These are phyloP conservation scores for Lonchura striata DNA, from an alignment of 2,113 vertebrate species.

Conservation along the genomic window DNA sequence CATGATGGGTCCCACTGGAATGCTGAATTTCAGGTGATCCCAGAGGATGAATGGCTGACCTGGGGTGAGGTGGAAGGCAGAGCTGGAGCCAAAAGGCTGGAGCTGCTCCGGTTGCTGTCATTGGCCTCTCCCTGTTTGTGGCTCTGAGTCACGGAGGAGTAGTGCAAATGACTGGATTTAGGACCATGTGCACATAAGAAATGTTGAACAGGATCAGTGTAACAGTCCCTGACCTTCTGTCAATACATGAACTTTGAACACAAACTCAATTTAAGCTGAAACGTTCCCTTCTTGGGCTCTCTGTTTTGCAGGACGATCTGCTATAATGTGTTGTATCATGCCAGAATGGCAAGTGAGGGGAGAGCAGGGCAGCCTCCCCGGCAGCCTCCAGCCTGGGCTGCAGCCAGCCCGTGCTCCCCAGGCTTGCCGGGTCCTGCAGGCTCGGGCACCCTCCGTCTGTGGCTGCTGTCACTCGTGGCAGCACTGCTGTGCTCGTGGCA, in stretches of 20 bases:
- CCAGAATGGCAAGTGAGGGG: rapidly evolving
- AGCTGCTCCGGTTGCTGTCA: rapidly evolving
- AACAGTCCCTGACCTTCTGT: not conserved
- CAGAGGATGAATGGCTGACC: not conserved
- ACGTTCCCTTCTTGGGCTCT: not conserved
- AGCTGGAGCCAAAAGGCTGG: not conserved
- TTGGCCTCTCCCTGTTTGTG: not conserved
- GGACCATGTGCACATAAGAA: not conserved
- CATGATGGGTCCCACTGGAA: not conserved
- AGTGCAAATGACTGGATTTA: not conserved
- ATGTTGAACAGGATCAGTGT: rapidly evolving
- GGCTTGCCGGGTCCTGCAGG: not conserved
- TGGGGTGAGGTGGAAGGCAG: not conserved
- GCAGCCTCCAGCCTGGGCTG: too few species aligned
- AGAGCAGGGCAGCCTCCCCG: rapidly evolving
- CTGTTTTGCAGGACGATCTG: not conserved
- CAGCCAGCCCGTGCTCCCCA: not conserved
- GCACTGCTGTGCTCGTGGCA: not conserved
- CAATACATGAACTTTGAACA: rapidly evolving
- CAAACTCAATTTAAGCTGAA: not conserved
- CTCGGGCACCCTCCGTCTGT: not conserved
- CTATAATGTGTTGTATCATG: rapidly evolving
- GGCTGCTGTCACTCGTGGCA: not conserved
- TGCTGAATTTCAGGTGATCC: not conserved
- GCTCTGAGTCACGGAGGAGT: not conserved